A percentile compares a stretch with the other conserved stretches of the same genome.
Evolutionary conservation across 2,888 invertebrate species (phyloP).

Genomic region (Drosophila flavopinicola): DNA sequence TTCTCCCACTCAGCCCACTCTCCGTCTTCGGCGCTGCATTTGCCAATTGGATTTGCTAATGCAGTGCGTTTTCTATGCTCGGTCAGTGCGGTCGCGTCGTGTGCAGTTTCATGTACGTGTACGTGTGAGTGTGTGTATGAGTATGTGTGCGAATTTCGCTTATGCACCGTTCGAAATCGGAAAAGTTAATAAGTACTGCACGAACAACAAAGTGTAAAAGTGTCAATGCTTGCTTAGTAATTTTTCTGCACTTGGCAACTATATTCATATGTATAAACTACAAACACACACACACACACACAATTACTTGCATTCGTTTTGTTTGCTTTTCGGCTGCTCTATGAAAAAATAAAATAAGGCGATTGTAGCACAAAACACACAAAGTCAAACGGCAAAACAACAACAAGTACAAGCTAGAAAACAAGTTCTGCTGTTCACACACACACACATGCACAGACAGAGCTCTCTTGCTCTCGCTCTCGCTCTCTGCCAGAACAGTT

Average conservation of each 20-base stretch:
- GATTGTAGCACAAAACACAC: slow-evolving; percentile 26
- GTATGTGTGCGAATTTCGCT: slow-evolving; percentile 11
- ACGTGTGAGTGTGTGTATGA: background rate
- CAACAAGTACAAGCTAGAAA: slow-evolving; percentile 31
- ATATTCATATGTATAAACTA: slow-evolving; percentile 1
- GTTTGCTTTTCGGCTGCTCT: slow-evolving; percentile 17
- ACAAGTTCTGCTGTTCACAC: slow-evolving; percentile 50
- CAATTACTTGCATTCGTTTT: slow-evolving; percentile 24
- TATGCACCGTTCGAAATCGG: slow-evolving; percentile 11
- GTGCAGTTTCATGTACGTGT: slow-evolving; percentile 3
- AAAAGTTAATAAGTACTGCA: slow-evolving; percentile 14
- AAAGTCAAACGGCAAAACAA: slow-evolving; percentile 39
- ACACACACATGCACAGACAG: slow-evolving; percentile 9
- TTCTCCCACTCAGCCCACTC: slow-evolving; percentile 1
- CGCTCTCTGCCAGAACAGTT: slow-evolving; percentile 49
- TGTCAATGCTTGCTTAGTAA: slow-evolving; percentile 23
- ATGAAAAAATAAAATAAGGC: slow-evolving; percentile 10
- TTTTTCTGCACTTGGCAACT: slow-evolving; percentile 41
- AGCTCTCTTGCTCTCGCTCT: slow-evolving; percentile 17
- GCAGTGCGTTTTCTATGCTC: slow-evolving; percentile 54
- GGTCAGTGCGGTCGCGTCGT: slow-evolving; percentile 33
- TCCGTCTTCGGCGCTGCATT: slow-evolving; percentile 23
- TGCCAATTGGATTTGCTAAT: slow-evolving; percentile 38
- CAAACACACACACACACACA: background rate
- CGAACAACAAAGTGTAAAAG: slow-evolving; percentile 16